Evolutionary conservation across 2,888 invertebrate species (phyloP).

Genomic region (Clusia tigrina): DNA sequence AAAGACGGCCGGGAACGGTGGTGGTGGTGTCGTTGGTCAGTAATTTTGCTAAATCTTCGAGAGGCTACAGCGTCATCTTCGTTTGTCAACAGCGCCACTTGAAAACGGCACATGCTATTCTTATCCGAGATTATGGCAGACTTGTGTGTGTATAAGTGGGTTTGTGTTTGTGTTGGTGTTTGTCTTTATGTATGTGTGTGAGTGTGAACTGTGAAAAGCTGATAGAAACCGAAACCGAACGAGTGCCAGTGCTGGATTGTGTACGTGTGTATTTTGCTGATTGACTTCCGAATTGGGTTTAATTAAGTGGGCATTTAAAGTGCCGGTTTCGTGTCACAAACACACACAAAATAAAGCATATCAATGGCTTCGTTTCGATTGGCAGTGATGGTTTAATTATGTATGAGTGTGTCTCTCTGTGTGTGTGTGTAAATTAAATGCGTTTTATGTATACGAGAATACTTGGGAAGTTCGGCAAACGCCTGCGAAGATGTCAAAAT

Average conservation of each 20-base stretch:
- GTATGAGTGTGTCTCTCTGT: too few species aligned
- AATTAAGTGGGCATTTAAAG: not conserved
- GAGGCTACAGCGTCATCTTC: not conserved
- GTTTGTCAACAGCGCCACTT: not conserved
- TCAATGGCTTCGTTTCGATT: too few species aligned
- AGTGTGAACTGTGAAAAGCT: not conserved
- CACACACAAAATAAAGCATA: too few species aligned
- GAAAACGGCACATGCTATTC: not conserved
- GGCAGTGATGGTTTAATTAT: too few species aligned
- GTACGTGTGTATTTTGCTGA: not conserved
- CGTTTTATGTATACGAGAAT: too few species aligned
- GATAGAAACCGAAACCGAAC: not conserved
- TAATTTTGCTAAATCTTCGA: not conserved
- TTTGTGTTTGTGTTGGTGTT: not conserved
- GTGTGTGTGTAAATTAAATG: too few species aligned
- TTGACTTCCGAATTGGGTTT: conserved; percentile 4
- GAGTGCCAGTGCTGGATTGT: not conserved
- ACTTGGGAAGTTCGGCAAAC: too few species aligned
- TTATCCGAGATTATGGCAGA: not conserved
- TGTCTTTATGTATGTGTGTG: not conserved
- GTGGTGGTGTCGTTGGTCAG: conserved; percentile 3
- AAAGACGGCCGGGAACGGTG: not conserved
- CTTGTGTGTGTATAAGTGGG: not conserved
- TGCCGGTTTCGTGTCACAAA: not conserved
- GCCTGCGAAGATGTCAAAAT: too few species aligned